phyloP scores from a whole-genome alignment of 2,888 invertebrate species.

The Platycheirus albimanus region DNA sequence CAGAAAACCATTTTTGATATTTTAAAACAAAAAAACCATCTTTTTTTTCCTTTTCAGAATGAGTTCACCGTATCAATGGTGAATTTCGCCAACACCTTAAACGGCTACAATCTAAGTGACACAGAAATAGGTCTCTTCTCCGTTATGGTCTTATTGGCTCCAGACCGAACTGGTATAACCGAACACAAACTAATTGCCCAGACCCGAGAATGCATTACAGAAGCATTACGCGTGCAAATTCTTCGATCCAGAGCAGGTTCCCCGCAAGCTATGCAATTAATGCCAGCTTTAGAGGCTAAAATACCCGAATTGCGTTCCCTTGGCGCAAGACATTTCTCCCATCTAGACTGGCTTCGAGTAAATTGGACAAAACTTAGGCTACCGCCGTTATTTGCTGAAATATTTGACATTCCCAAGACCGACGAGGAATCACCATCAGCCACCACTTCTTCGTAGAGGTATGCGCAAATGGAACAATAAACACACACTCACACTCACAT shows the following conservation, averaged over 20 bases:
- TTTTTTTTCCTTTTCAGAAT: constrained; percentile 85
- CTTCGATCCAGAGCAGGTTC: constrained; percentile 82
- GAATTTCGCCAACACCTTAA: constrained; percentile 90
- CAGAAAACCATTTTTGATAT: too few species aligned
- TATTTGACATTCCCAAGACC: constrained; percentile 96
- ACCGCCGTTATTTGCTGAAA: constrained; percentile 97
- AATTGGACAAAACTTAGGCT: constrained; percentile 93
- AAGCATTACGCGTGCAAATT: constrained; percentile 93
- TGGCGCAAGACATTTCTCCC: constrained; percentile 91
- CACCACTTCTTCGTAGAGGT: constrained; percentile 49
- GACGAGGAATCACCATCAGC: constrained; percentile 85
- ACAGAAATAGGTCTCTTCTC: constrained; percentile 95
- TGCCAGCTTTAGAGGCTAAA: constrained; percentile 84
- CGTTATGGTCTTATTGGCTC: constrained; percentile 91
- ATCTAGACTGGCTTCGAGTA: constrained; percentile 94
- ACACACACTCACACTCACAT: neutral
- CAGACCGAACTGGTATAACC: constrained; percentile 91
- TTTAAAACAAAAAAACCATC: neutral
- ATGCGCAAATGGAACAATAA: neutral
- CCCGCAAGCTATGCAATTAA: constrained; percentile 82
- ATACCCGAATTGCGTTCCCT: constrained; percentile 91
- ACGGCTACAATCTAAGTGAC: constrained; percentile 90
- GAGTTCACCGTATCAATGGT: constrained; percentile 92
- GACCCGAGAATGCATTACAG: constrained; percentile 91
- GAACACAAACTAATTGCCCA: constrained; percentile 91